Base-by-base conservation (phyloP, 2,888 invertebrate species). In the Holacanthella duospinosa region DNA sequence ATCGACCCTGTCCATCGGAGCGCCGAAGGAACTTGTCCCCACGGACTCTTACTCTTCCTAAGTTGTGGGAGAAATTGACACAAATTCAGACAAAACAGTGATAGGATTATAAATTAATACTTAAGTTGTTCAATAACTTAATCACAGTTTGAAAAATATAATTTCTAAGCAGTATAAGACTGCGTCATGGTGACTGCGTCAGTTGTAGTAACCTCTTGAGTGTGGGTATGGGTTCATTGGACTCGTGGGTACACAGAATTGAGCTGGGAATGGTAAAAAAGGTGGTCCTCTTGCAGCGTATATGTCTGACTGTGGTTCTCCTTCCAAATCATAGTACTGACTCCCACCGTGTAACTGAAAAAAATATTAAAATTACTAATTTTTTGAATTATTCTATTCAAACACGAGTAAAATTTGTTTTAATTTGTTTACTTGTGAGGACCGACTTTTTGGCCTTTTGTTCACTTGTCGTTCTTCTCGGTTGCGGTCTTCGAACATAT, bases 281-380 rank as follows among this genome's bases (percentile, higher is more conserved):
- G 64, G 68, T 61, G 26, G 68, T 61, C 29, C 57, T 65, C 62
- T 68, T 25, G 72, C 68, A 29, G 68, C 69, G 60, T 72, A 72
- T 55, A 72, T 72, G 26, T 72, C 72, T n/a, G 69, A 65, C 60
- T 69, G 67, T 24, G 69, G 69, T 48, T 72, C 68, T 25, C 64
- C 65, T 36, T 91, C 91, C 29, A 92, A 89, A 75, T 92, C 91
- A 75, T 91, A 91, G 77, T 92, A 91, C 73, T 9, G 48, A 4
- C 91, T 90, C 59, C 89, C 64, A 43, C 87, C 89, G 81, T 90
- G 90, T 77, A 90, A 89, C 91, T 91, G 80, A 61, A 81, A 81
- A 71, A 27, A 29, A 12, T 43, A 36, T 9, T 44, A 59, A 43
- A 26, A 19, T 9, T 25, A 59, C 44, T 2, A 43, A 43, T 12